These are phyloP conservation scores for Heterodera filipjevi DNA, from an alignment of 2,888 invertebrate genomes.

Conservation along the genomic window DNA sequence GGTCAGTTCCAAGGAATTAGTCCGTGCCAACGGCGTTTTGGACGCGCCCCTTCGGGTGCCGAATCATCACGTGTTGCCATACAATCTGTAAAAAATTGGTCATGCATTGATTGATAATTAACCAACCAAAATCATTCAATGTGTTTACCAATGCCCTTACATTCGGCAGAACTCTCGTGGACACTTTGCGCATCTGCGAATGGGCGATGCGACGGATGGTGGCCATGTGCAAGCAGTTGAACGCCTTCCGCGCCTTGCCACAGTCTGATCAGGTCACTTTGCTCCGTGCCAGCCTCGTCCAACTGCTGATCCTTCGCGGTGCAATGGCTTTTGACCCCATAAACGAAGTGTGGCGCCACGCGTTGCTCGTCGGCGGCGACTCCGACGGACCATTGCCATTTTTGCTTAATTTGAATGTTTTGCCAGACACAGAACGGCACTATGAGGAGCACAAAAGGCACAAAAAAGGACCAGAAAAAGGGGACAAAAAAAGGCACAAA, in stretches of 20 bases:
- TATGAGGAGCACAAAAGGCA: slow-evolving; percentile 83
- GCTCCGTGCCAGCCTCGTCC: slow-evolving; percentile 80
- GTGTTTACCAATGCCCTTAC: no score
- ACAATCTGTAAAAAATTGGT: slow-evolving; percentile 19
- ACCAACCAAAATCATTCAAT: background rate
- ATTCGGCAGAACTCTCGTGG: slow-evolving; percentile 41
- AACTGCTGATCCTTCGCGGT: slow-evolving; percentile 91
- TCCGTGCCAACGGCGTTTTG: slow-evolving; percentile 41
- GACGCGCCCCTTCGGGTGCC: slow-evolving; percentile 37
- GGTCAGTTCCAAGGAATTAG: slow-evolving; percentile 36
- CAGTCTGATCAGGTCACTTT: slow-evolving; percentile 88
- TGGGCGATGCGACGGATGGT: slow-evolving; percentile 82
- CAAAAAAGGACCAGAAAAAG: no score
- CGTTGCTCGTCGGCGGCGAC: slow-evolving; percentile 26
- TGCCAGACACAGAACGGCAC: slow-evolving; percentile 78
- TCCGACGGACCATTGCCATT: slow-evolving; percentile 66
- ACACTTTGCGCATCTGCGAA: slow-evolving; percentile 74
- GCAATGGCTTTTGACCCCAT: slow-evolving; percentile 88
- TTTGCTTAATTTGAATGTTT: slow-evolving; percentile 85
- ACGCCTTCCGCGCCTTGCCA: slow-evolving; percentile 87
- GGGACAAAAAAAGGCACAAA: background rate
- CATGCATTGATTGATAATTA: slow-evolving; percentile 3
- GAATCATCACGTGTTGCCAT: background rate
- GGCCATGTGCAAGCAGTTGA: slow-evolving; percentile 72
- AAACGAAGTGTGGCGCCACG: slow-evolving; percentile 82